A percentile compares a stretch with the other conserved stretches of the same genome.
Conservation (phyloP, 2,888 invertebrate species). For the Galerucella pusilla region DNA sequence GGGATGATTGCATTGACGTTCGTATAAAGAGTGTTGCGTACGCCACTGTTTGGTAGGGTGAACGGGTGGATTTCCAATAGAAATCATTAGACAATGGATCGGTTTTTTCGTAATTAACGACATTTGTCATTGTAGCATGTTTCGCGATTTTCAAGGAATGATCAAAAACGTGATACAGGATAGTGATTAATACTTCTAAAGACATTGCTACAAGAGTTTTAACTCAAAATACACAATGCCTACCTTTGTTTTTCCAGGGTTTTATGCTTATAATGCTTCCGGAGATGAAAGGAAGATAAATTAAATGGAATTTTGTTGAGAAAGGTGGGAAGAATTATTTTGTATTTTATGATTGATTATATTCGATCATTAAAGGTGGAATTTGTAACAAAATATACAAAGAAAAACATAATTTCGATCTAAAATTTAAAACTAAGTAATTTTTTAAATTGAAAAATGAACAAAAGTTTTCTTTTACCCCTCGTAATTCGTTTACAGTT, state of each 20-base stretch:
- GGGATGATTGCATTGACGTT: conserved; percentile 12
- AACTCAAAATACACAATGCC: not conserved
- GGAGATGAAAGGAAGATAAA: conserved; percentile 8
- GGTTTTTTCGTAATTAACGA: conserved; percentile 15
- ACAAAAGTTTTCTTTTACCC: not conserved
- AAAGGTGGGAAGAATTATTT: not conserved
- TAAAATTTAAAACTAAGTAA: too few relatives aligned
- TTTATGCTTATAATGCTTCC: not conserved
- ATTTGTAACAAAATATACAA: too few relatives aligned
- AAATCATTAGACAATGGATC: conserved; percentile 10
- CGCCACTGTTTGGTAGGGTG: not conserved
- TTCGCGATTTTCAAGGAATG: conserved; percentile 1
- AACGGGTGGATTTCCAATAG: conserved; percentile 2
- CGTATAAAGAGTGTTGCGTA: not conserved
- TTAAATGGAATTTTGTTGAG: not conserved
- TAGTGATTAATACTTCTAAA: conserved; percentile 7
- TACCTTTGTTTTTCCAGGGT: conserved; percentile 12
- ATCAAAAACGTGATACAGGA: conserved; percentile 4
- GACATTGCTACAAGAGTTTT: not conserved
- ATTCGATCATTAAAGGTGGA: too few relatives aligned
- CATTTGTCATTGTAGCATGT: not conserved
- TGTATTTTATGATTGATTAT: too few relatives aligned
- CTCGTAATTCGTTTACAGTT: not conserved
- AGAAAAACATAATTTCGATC: too few relatives aligned
- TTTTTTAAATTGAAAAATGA: too few relatives aligned